phyloP scores from a whole-genome alignment of 2,888 invertebrate species.

The Dryomyza anilis region DNA sequence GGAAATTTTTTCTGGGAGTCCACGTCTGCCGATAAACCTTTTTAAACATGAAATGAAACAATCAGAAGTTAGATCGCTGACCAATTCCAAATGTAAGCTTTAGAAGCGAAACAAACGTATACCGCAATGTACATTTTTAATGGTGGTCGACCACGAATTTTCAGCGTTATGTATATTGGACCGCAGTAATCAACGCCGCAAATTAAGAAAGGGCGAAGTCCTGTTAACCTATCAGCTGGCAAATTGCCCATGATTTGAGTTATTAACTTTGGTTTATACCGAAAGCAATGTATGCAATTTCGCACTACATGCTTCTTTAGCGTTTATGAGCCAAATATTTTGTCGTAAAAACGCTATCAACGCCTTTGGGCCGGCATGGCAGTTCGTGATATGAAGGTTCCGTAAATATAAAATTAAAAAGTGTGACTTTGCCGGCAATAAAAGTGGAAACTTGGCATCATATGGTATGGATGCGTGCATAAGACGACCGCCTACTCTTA shows the following conservation, averaged over 20 bases:
- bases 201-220: not conserved
- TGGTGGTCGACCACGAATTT: constrained; percentile 24
- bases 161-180: not conserved
- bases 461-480: not conserved
- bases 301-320: constrained; percentile 1
- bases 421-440: not conserved
- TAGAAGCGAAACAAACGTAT: constrained; percentile 22
- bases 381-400: not conserved
- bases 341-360: not conserved
- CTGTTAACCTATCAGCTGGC: not conserved
- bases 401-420: not conserved
- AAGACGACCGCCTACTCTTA: not conserved
- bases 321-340: not conserved
- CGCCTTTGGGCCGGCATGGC: not conserved
- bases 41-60: constrained; percentile 25
- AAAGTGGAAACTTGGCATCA: not conserved
- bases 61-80: constrained; percentile 16
- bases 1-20: constrained; percentile 14
- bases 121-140: constrained; percentile 23
- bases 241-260: not conserved
- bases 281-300: not conserved
- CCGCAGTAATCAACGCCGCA: not conserved
- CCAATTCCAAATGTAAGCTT: constrained; percentile 24
- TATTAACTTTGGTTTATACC: not conserved
- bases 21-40: constrained; percentile 28